Conservation (phyloP, 2,797 vertebrate genomes). For the Choloepus didactylus region DNA sequence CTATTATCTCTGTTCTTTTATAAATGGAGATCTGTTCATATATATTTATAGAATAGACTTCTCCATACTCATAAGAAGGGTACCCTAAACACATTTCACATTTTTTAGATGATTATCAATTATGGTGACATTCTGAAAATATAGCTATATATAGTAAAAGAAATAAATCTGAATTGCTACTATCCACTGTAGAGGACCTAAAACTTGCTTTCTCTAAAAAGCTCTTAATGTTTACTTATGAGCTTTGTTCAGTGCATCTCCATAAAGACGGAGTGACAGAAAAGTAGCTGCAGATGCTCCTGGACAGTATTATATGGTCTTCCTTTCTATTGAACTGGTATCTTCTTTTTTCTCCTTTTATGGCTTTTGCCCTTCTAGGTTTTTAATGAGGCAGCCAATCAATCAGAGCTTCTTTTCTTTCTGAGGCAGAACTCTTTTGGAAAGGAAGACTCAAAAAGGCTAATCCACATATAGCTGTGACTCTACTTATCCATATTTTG, state of each 20-base stretch:
- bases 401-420: constrained; percentile 39
- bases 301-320: not conserved
- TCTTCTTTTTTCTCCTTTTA: constrained; percentile 7
- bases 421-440: constrained; percentile 51
- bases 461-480: not conserved
- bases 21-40: not conserved
- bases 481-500: not conserved
- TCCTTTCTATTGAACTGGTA: not conserved
- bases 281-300: not conserved
- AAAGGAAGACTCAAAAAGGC: constrained; percentile 19
- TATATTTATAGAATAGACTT: not conserved
- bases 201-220: constrained; percentile 10
- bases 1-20: not conserved
- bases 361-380: not conserved
- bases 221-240: not conserved
- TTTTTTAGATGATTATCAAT: constrained; percentile 11
- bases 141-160: not conserved
- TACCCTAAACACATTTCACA: not conserved
- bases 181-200: not conserved
- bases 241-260: not conserved
- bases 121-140: constrained; percentile 7
- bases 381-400: not conserved
- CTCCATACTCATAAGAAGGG: not conserved
- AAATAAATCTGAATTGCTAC: constrained; percentile 11
- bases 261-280: constrained; percentile 8